Evolutionary conservation across 1,140 invertebrate species (phyloP), one percentile per base, ranked within the genome.

Genomic region (Globodera ellingtonae): DNA sequence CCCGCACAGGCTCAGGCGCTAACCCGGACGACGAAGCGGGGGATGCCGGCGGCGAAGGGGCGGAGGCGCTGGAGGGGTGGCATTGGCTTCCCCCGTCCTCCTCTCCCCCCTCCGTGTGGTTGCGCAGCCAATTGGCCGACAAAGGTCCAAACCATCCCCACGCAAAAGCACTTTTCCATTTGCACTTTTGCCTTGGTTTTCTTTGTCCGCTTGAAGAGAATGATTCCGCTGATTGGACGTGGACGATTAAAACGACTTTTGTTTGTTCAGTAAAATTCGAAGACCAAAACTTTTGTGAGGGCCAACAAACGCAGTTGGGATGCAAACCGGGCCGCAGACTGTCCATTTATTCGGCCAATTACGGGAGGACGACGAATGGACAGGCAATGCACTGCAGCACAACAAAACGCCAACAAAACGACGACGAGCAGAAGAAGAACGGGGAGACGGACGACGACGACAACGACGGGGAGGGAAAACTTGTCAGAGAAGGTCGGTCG

Each of bases 251-350:
- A 35, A 35, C 35, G 35, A n/a, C n/a, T n/a, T 24, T 59, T 59
- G n/a, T 24, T 35, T 50, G 83, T 86, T 79, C 65, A 86, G 84
- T 86, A 15, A 85, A 85, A 6, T 86, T 86, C 72, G 85, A 86
- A 35, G 85, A 86, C 72, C 84, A 85, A 74, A 85, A 85, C 75
- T 86, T 86, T 70, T 86, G 85, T 62, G 84, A 86, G 75, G 85
- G 83, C n/a, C 70, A 77, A 13, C 66, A 71, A 24, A 85, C 84
- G 74, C 67, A 88, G 70, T 65, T 86, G 56, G 71, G 69, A 35
- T 86, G 85, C 52, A 71, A 77, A 62, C 72, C 66, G 52, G 72
- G 75, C 72, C 85, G 86, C 70, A 70, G 84, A 48, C 84, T 86
- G 5, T 83, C 83, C 8, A 82, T 86, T 66, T 87, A 87, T 72